Evolutionary conservation across 2,888 invertebrate genomes (phyloP), one percentile per base, ranked within the genome.

Genomic region (Cordilura impudica): DNA sequence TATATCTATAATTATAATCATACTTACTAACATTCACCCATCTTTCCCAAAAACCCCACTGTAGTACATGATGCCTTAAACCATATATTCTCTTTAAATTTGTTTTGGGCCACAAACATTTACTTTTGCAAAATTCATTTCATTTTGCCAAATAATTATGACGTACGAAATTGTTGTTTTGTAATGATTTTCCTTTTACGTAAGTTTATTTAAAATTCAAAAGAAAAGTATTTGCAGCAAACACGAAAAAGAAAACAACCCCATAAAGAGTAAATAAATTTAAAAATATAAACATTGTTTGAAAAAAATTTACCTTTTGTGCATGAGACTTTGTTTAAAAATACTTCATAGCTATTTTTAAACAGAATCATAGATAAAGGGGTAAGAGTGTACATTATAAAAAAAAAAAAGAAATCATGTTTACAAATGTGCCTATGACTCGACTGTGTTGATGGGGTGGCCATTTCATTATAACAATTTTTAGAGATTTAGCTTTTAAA

Each of bases 261-360:
- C 7, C 16, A 45, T 47, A 47, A 63, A 63, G n/a, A 21, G 51
- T 51, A 63, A 63, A 49, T 35, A 63, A 51, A 21, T 35, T 18
- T 49, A 14, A 35, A 49, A 49, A 63, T 12, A 51, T 49, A 63
- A 60, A 60, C 60, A 60, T 10, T 31, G 8, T 10, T 31, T 1
- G 35, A 39, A 6, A 4, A n/a, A 39, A 39, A 39, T 5, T n/a
- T 39, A 39, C 35, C n/a, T n/a, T 39, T 39, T 39, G 1, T n/a
- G n/a, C 35, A 39, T n/a, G 5, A 31, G 2, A 4, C 29, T 4
- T 2, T 10, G 12, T 31, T 31, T 39, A 39, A n/a, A 39, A 5
- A 39, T n/a, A 39, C 35, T 63, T 63, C 63, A 63, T 63, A 31
- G 49, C 19, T 63, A 63, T 63, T 63, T 63, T 63, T 63, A 63